Conservation (phyloP, 2,113 vertebrate genomes). For the Rhizomys pruinosus region DNA sequence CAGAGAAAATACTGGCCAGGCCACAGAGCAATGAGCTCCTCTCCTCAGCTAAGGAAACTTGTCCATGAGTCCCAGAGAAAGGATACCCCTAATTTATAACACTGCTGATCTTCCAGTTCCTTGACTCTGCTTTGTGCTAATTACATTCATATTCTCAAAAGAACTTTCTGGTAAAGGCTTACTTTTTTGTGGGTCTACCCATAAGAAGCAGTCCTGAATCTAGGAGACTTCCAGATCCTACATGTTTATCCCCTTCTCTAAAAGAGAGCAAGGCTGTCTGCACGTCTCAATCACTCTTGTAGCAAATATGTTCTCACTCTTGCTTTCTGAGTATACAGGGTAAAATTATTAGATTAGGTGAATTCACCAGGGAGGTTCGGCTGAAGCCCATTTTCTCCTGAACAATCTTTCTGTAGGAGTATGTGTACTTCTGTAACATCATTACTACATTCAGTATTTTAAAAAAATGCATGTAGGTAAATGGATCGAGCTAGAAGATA, state of each 20-base stretch:
- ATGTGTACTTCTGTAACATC: neutral
- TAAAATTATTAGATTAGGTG: neutral
- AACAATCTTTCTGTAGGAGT: neutral
- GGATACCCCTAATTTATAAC: accelerated
- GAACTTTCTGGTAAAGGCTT: neutral
- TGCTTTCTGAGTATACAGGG: neutral
- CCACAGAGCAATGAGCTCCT: neutral
- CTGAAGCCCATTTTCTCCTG: neutral
- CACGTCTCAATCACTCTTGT: neutral
- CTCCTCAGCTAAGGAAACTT: neutral
- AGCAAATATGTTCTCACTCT: neutral
- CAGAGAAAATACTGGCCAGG: neutral
- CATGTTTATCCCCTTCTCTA: constrained; percentile 16
- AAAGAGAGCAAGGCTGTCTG: neutral
- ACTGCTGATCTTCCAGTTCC: neutral
- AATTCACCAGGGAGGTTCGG: neutral
- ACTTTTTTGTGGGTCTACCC: neutral
- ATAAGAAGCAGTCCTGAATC: neutral
- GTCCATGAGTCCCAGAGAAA: neutral
- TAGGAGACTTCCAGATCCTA: neutral
- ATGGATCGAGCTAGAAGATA: too few relatives aligned
- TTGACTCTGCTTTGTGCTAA: neutral
- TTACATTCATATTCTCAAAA: neutral
- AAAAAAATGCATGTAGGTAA: too few relatives aligned
- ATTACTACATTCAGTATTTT: neutral